Conservation (phyloP, 2,888 invertebrate genomes). For the Folsomia manolachei region DNA sequence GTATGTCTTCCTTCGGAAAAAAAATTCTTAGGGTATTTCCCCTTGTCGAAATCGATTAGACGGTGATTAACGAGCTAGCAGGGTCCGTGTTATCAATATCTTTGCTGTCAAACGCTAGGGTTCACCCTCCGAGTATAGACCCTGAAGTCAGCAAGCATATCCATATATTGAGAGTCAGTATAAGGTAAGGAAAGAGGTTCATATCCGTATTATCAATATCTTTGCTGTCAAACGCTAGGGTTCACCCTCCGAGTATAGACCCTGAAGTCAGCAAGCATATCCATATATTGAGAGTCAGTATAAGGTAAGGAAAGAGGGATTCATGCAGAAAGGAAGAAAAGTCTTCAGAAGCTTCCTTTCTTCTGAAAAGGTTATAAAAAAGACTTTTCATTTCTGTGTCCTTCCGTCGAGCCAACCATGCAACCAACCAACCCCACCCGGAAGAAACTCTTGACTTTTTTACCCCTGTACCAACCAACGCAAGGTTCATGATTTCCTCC, state of each 20-base stretch:
- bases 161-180: too few relatives aligned
- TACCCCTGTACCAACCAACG: too few relatives aligned
- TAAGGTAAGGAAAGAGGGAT: too few relatives aligned
- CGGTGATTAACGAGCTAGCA: slow-evolving; percentile 40
- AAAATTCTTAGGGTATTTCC: slow-evolving; percentile 11
- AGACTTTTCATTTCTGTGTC: neutral
- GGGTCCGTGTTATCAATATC: slow-evolving; percentile 43
- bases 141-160: too few relatives aligned
- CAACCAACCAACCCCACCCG: too few relatives aligned
- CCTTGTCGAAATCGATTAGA: slow-evolving; percentile 40
- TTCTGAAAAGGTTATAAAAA: neutral
- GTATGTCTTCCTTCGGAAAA: slow-evolving; percentile 1
- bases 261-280: too few relatives aligned
- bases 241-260: neutral
- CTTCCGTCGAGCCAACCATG: neutral
- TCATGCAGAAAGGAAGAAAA: too few relatives aligned
- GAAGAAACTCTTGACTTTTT: neutral
- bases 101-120: slow-evolving; percentile 37
- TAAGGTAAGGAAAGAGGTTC: too few relatives aligned
- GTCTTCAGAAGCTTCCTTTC: neutral
- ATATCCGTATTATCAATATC: slow-evolving; percentile 44
- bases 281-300: too few relatives aligned
- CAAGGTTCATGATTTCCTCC: too few relatives aligned
- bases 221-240: slow-evolving; percentile 37
- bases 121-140: neutral